phyloP scores from a whole-genome alignment of 2,888 invertebrate species.

The Mamestra brassicae region DNA sequence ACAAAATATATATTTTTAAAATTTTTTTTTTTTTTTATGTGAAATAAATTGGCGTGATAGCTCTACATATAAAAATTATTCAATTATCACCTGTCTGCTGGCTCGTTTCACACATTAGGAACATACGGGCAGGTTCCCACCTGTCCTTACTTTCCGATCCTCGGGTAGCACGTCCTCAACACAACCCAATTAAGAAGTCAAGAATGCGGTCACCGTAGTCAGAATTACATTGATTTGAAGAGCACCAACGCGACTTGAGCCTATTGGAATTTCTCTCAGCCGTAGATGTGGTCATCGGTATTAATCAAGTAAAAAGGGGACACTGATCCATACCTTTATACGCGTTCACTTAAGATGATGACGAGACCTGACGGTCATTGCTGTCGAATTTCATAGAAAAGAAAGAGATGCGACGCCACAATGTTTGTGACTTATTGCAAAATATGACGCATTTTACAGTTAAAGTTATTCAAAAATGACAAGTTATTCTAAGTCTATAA shows the following conservation, averaged over 20 bases:
- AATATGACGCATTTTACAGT: too few species aligned
- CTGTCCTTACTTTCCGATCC: background rate
- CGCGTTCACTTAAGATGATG: background rate
- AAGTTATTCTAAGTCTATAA: too few species aligned
- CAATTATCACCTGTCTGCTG: background rate
- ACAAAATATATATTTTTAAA: background rate
- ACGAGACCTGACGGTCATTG: background rate
- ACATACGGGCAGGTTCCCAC: background rate
- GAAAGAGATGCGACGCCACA: background rate
- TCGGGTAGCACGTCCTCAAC: background rate
- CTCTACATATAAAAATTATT: background rate
- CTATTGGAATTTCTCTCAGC: conserved; percentile 44
- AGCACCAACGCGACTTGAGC: conserved; percentile 1
- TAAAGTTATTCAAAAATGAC: too few species aligned
- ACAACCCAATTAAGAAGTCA: conserved; percentile 31
- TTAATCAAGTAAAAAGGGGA: conserved; percentile 55
- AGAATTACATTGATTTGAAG: conserved; percentile 42
- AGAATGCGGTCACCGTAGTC: conserved; percentile 40
- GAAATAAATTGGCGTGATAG: background rate
- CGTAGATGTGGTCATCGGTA: conserved; percentile 32
- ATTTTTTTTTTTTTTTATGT: too few species aligned
- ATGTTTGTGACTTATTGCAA: background rate
- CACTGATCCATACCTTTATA: conserved; percentile 20
- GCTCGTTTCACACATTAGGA: background rate
- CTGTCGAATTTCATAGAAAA: background rate